These are phyloP conservation scores for Saccostrea echinata DNA, from an alignment of 1,140 invertebrate genomes.

Conservation along the genomic window DNA sequence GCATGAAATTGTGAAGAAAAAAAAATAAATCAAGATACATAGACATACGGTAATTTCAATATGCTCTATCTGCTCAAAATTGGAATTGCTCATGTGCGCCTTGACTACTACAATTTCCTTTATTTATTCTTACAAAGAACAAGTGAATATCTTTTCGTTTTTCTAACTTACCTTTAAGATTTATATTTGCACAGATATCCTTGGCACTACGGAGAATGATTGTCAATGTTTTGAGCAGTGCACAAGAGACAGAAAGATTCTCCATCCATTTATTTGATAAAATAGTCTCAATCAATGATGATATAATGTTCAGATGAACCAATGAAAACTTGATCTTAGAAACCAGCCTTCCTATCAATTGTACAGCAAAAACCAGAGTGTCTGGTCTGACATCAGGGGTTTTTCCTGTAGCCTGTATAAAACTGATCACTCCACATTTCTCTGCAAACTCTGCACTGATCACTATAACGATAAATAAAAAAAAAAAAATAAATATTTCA, in stretches of 20 bases:
- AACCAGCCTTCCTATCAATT: background rate
- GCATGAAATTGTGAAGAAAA: background rate
- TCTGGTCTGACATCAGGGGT: background rate
- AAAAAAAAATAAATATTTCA: too few species aligned
- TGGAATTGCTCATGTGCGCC: too few species aligned
- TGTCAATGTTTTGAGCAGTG: background rate
- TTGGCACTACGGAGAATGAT: background rate
- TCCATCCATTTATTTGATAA: background rate
- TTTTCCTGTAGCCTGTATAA: background rate
- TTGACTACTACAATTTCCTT: too few species aligned
- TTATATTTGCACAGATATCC: background rate
- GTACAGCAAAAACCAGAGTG: conserved; percentile 3
- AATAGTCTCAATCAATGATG: background rate
- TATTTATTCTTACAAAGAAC: too few species aligned
- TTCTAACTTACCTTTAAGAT: background rate
- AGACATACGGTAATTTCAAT: background rate
- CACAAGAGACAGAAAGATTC: conserved; percentile 11
- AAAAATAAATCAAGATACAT: background rate
- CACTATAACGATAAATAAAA: background rate
- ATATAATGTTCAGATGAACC: background rate
- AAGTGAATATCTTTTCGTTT: background rate
- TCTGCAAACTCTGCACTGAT: background rate
- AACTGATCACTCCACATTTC: background rate
- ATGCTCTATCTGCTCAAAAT: too few species aligned
- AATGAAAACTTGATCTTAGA: background rate